Evolutionary conservation across 2,888 invertebrate species (phyloP).

Genomic region (Phrixothrix hirtus): DNA sequence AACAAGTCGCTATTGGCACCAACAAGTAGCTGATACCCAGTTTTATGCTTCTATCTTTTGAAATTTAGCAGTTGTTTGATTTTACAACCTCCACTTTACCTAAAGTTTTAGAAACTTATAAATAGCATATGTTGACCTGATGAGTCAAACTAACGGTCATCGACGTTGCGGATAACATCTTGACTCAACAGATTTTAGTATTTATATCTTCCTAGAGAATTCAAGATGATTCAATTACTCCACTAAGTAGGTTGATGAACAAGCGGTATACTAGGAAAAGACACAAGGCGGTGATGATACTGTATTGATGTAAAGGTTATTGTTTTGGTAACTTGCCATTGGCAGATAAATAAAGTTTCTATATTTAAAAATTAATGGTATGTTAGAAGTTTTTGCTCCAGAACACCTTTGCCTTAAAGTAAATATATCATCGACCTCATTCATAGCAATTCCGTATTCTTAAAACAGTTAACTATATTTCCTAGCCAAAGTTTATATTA

Average conservation of each 20-base stretch:
- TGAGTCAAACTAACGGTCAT: slow-evolving; percentile 10
- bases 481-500: slow-evolving; percentile 20
- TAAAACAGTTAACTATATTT: slow-evolving; percentile 14
- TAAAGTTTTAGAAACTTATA: slow-evolving; percentile 13
- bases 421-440: slow-evolving; percentile 38
- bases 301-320: slow-evolving; percentile 18
- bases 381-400: slow-evolving; percentile 13
- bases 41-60: slow-evolving; percentile 34
- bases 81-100: slow-evolving; percentile 22
- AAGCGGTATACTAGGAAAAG: not conserved
- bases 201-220: not conserved
- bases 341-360: slow-evolving; percentile 18
- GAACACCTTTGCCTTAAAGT: slow-evolving; percentile 23
- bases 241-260: not conserved
- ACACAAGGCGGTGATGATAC: not conserved
- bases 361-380: slow-evolving; percentile 15
- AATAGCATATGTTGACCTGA: slow-evolving; percentile 16
- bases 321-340: slow-evolving; percentile 29
- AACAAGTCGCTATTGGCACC: slow-evolving; percentile 49
- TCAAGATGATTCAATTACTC: not conserved
- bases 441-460: slow-evolving; percentile 22
- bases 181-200: not conserved
- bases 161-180: not conserved
- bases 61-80: slow-evolving; percentile 35
- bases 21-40: slow-evolving; percentile 44